Evolutionary conservation across 2,888 invertebrate species (phyloP).

Genomic region (Heterodera filipjevi): DNA sequence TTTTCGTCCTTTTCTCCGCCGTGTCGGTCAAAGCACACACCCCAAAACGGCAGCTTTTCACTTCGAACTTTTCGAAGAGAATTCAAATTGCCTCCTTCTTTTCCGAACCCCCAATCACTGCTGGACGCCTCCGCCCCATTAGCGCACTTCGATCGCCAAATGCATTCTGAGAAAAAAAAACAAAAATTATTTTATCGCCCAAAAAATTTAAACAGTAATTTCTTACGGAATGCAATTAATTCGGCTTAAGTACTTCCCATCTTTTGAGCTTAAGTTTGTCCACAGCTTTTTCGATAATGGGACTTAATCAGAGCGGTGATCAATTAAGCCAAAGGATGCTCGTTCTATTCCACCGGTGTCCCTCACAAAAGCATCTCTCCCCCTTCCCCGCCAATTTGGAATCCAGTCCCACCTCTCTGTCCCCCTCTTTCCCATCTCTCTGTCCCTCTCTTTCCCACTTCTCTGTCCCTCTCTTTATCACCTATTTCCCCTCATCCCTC

Average conservation of each 20-base stretch:
- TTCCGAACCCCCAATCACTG: not conserved
- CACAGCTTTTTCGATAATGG: not conserved
- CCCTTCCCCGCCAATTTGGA: not conserved
- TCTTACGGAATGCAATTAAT: too few species aligned
- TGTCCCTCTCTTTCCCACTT: too few species aligned
- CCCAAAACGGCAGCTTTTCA: not conserved
- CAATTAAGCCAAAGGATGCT: not conserved
- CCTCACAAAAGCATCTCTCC: not conserved
- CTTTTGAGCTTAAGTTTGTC: not conserved
- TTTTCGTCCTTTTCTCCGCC: not conserved
- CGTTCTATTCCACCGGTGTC: not conserved
- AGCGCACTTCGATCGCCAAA: not conserved
- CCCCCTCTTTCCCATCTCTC: not conserved
- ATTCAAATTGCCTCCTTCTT: not conserved
- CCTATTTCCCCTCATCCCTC: too few species aligned
- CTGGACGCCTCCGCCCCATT: not conserved
- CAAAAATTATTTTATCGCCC: not conserved
- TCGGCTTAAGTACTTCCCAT: too few species aligned
- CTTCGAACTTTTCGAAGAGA: not conserved
- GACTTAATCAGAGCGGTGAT: slow-evolving; percentile 1
- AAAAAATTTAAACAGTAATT: not conserved
- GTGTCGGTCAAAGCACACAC: not conserved
- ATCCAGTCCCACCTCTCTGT: not conserved
- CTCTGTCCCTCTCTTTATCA: too few species aligned
- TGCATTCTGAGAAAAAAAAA: not conserved